Base-by-base conservation (phyloP, 2,797 vertebrate genomes). In the Clarias platycephalus region DNA sequence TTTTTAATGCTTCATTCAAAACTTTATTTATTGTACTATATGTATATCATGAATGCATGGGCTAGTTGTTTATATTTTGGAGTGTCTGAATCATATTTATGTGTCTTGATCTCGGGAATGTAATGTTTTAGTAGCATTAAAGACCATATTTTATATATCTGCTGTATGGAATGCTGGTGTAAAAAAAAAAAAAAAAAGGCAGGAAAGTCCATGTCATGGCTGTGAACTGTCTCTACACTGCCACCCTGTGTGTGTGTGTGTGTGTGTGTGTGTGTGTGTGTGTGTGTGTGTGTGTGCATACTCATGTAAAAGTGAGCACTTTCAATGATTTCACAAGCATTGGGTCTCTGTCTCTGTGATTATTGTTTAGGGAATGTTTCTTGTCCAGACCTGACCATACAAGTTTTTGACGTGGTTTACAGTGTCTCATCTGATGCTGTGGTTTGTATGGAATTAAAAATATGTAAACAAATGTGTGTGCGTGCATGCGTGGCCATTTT, bases 111-210 rank as follows among this genome's bases (percentile, higher is more conserved):
- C 84, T 90, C 91, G 88, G 91, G 90, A 92, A 92, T 94, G 93
- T 95, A 60, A 93, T 93, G 93, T 95, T 94, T 94, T 92, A 94
- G 94, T 95, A 94, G 83, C 83, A 84, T 85, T 93, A 96, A 94
- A 96, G 93, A 96, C 92, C 96, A 96, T 96, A 96, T 96, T 96
- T 96, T 96, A 92, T 96, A 94, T 95, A 93, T 92, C 94, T 93
- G 94, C 91, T 80, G 78, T 82, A 75, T 57, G 68, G 37, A 60
- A 22, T 71, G 53, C 60, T 71, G 28, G 60, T 53, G 28, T 57
- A 80, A 60, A 84, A 44, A 44, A 44, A 44, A 44, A 44, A 44
- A 40, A 37, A 67, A 44, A 40, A 78, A 22, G 62, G 85, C 77
- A 91, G 92, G 67, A 83, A 93, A 93, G 93, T 94, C 40, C 40